phyloP scores from a whole-genome alignment of 92 coral and sea anemone species.

The Palythoa caribaeorum region DNA sequence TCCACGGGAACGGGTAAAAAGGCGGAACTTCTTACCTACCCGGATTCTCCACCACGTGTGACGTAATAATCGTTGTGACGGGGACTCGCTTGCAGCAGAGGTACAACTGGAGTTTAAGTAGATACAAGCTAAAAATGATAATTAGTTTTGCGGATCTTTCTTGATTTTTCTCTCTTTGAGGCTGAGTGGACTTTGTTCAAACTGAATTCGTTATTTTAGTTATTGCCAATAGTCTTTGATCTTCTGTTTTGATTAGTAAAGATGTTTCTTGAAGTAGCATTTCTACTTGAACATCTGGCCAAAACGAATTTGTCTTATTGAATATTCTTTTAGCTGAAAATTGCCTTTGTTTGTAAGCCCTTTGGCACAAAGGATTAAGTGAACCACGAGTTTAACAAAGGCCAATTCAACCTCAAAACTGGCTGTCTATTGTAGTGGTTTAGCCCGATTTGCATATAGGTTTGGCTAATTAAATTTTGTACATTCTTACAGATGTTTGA shows the following conservation, averaged over 20 bases:
- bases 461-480: no score
- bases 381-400: background rate
- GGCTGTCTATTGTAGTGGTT: background rate
- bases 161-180: background rate
- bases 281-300: background rate
- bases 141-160: background rate
- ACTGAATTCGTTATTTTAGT: background rate
- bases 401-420: background rate
- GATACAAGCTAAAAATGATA: background rate
- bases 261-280: background rate
- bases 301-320: background rate
- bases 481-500: no score
- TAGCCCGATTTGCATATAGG: background rate
- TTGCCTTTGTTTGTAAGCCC: background rate
- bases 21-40: background rate
- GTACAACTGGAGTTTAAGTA: background rate
- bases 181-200: background rate
- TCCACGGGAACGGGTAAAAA: slow-evolving; percentile 1
- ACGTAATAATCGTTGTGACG: background rate
- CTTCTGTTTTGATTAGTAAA: background rate
- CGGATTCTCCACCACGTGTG: background rate
- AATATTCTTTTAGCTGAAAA: no score
- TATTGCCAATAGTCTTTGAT: background rate
- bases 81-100: no score
- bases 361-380: background rate